These are phyloP conservation scores for Cinclus mexicanus DNA, from an alignment of 2,113 vertebrate species.

Conservation along the genomic window DNA sequence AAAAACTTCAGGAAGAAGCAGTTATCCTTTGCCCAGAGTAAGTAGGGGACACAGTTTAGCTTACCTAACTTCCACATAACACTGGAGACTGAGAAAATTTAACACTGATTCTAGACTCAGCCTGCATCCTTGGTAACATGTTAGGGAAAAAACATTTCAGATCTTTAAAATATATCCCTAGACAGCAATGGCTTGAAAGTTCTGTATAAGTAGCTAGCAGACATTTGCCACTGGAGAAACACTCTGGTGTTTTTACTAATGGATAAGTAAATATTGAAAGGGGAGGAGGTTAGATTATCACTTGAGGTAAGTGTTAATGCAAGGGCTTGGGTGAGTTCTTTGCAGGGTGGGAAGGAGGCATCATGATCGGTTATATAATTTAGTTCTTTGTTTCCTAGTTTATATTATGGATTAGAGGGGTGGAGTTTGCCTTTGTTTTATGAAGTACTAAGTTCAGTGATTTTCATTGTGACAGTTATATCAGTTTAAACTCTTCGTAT, in stretches of 20 bases:
- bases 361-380: neutral
- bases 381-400: neutral
- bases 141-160: neutral
- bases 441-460: neutral
- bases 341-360: neutral
- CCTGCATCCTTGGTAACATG: neutral
- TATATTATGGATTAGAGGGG: neutral
- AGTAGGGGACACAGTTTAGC: neutral
- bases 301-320: neutral
- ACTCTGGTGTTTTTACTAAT: neutral
- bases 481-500: neutral
- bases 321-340: neutral
- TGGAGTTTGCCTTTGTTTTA: neutral
- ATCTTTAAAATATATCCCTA: neutral
- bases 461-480: neutral
- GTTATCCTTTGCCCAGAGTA: neutral
- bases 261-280: neutral
- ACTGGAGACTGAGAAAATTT: neutral
- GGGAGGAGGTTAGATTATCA: neutral
- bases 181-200: neutral
- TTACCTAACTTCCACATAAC: neutral
- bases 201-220: neutral
- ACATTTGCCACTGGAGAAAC: neutral
- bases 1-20: neutral
- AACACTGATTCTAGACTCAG: neutral